A percentile compares a stretch with the other conserved stretches of the same genome.
These are phyloP conservation scores for Prunella strophiata DNA, from an alignment of 2,797 vertebrate species.

Conservation along the genomic window DNA sequence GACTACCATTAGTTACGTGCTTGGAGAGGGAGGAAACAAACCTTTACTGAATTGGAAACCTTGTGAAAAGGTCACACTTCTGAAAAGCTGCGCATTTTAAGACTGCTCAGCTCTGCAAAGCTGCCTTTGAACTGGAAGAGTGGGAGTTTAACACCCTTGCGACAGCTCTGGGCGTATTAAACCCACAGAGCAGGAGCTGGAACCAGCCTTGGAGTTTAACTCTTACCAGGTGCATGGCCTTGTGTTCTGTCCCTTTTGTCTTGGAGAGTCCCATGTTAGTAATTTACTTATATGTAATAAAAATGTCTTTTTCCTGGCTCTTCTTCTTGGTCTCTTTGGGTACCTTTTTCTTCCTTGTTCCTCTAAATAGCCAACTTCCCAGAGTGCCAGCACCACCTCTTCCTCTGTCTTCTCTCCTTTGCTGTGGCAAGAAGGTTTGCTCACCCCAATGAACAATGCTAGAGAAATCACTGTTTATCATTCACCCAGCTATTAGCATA, in stretches of 20 bases:
- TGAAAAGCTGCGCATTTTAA: conserved; percentile 65
- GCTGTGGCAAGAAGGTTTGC: not conserved
- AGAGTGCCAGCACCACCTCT: not conserved
- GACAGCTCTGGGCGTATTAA: conserved; percentile 43
- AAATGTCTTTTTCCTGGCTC: not conserved
- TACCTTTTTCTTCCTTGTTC: not conserved
- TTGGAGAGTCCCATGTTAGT: not conserved
- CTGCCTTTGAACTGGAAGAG: conserved; percentile 69
- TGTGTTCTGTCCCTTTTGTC: not conserved
- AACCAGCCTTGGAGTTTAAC: conserved; percentile 27
- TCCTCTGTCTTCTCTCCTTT: not conserved
- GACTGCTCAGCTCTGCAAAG: conserved; percentile 65
- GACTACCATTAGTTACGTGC: conserved; percentile 41
- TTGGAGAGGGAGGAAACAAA: conserved; percentile 57
- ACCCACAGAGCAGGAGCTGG: not conserved
- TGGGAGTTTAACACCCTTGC: conserved; percentile 67
- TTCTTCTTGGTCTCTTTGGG: not conserved
- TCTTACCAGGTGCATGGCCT: not conserved
- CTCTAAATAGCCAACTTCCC: not conserved
- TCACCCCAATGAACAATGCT: not conserved
- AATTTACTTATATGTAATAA: not conserved
- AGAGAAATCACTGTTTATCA: conserved; percentile 18
- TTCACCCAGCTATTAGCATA: not conserved
- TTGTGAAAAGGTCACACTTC: conserved; percentile 70
- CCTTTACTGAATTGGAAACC: conserved; percentile 66